Conservation (phyloP, 2,888 invertebrate species). For the Deroplatys truncata region DNA sequence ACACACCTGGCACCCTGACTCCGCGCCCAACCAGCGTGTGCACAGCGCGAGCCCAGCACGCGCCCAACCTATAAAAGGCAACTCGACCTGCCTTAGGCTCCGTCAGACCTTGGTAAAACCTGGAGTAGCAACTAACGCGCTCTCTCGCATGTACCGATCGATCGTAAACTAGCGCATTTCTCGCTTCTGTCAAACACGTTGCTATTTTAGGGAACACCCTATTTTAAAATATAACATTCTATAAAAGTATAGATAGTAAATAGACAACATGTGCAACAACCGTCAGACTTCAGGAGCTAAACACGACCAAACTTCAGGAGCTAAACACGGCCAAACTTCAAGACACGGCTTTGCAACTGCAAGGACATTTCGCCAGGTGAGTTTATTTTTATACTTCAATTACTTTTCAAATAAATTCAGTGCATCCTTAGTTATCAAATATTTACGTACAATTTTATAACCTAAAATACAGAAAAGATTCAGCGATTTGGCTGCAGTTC, state of each 20-base stretch:
- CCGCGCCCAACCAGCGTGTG: neutral
- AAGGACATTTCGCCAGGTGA: neutral
- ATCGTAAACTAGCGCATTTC: neutral
- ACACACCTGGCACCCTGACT: conserved; percentile 2
- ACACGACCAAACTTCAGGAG: neutral
- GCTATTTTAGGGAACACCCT: neutral
- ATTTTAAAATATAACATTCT: neutral
- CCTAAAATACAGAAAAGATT: no score
- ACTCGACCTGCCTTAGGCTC: conserved; percentile 23
- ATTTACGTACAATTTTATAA: no score
- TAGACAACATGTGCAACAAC: neutral
- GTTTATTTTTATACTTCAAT: neutral
- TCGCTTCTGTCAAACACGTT: neutral
- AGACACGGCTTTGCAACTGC: neutral
- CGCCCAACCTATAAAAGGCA: conserved; percentile 25
- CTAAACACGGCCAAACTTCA: neutral
- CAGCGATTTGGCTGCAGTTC: no score
- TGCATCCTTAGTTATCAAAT: no score
- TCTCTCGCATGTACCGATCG: neutral
- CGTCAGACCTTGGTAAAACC: conserved; percentile 22
- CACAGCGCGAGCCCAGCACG: conserved; percentile 16
- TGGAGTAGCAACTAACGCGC: neutral
- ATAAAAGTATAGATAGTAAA: neutral
- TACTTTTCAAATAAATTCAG: no score
- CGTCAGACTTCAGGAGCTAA: neutral